Base-by-base conservation (phyloP, 37 sponge, comb jelly and placozoan genomes). In the Oscarella lobularis region DNA sequence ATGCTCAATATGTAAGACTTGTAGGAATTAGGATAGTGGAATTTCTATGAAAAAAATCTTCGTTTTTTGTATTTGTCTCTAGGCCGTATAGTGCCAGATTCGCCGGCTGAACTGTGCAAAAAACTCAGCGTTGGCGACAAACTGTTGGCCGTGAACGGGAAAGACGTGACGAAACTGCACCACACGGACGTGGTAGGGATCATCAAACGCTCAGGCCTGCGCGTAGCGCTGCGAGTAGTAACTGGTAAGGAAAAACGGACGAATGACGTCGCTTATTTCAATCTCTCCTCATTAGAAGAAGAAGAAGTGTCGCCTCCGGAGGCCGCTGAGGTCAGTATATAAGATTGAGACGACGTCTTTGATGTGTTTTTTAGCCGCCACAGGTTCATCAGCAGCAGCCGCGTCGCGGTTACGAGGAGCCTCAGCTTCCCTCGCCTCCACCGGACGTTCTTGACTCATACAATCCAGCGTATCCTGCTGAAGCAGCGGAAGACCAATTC, bases 11-110 rank as follows among this genome's bases (percentile, higher is more conserved):
- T 68, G 71, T 68, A 20, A 68, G 71, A 5, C 6, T 68, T 4
- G 6, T 29, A 27, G 60, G 60, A 48, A 27, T 48, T 48, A 48
- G 14, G 14, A 48, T 48, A 48, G 60, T 20, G 9, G 60, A 27
- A 9, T 27, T 27, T 48, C 20, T 48, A n/a, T n/a, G n/a, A n/a
- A n/a, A n/a, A n/a, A n/a, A 9, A 74, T 39, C 55, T 20, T 74
- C 29, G 20, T 74, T 41, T 74, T 74, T 14, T 74, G 31, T 31
- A 29, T 74, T 9, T 14, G 14, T 20, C 9, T 30, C 3, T 66
- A 93, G 94, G 94, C 80, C 94, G 90, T 30, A 81, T 96, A 40
- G 68, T 96, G 2, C 86, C 90, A 1, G 90, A 76, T 36, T 80
- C 81, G 66, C 98, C 98, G 33, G 98, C 98, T 34, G 93, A 87